Conservation (phyloP, 2,888 invertebrate species). For the Parapristionchus giblindavisi region DNA sequence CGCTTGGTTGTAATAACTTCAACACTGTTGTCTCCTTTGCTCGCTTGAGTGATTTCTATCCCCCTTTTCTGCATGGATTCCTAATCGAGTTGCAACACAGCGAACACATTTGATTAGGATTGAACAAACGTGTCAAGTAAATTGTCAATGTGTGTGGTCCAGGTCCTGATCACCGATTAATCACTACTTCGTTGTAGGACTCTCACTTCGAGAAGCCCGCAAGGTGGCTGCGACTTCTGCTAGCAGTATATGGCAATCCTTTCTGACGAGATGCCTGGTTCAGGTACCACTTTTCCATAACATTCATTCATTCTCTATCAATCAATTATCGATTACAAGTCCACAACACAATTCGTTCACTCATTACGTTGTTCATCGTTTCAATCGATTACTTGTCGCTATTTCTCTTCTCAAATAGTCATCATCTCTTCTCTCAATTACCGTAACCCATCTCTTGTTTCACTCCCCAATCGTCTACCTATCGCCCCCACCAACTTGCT, state of each 20-base stretch:
- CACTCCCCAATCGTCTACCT: neutral
- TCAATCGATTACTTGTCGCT: neutral
- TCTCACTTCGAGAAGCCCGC: constrained; percentile 33
- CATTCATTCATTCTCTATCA: neutral
- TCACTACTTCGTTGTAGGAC: no score
- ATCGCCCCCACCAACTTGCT: neutral
- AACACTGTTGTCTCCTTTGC: neutral
- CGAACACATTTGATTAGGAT: constrained; percentile 17
- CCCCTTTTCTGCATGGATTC: constrained; percentile 5
- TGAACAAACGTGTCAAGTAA: constrained; percentile 7
- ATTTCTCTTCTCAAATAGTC: constrained; percentile 23
- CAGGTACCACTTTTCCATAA: constrained; percentile 10
- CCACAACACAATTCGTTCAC: neutral
- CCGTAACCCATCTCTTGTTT: constrained; percentile 26
- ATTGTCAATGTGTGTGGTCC: constrained; percentile 5
- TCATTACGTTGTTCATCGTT: neutral
- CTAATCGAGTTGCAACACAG: constrained; percentile 10
- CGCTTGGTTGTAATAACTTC: no score
- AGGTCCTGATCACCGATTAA: no score
- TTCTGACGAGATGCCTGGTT: constrained; percentile 28
- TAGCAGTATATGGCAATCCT: constrained; percentile 29
- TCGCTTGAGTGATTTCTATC: constrained; percentile 1
- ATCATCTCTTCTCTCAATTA: no score
- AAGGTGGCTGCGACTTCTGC: constrained; percentile 15
- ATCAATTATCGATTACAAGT: neutral